Evolutionary conservation across 1,140 invertebrate species (phyloP).

Genomic region (Amphibalanus amphitrite): DNA sequence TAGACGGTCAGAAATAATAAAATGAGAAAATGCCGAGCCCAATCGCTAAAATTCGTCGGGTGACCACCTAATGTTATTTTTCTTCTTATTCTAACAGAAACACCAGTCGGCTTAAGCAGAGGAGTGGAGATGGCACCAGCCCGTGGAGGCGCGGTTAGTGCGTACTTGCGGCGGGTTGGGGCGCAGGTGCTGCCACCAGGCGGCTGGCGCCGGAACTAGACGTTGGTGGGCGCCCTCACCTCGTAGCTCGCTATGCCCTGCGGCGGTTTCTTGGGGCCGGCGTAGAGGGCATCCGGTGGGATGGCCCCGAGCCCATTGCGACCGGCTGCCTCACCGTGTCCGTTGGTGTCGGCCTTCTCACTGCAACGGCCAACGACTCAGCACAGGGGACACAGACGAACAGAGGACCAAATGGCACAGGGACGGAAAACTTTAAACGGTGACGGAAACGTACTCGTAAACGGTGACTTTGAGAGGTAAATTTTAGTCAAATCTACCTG

Average conservation of each 20-base stretch:
- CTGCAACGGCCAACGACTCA: background rate
- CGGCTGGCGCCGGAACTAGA: constrained; percentile 34
- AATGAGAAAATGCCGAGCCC: too few relatives aligned
- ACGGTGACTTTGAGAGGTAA: background rate
- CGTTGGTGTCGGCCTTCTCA: background rate
- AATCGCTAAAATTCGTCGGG: too few relatives aligned
- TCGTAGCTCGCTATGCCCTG: constrained; percentile 23
- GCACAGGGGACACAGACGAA: too few relatives aligned
- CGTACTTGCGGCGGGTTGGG: background rate
- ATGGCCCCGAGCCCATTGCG: constrained; percentile 10
- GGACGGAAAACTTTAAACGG: background rate
- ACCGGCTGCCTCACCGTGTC: constrained; percentile 7
- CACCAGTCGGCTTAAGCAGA: too few relatives aligned
- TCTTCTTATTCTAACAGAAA: too few relatives aligned
- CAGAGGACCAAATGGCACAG: background rate
- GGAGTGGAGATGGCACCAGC: too few relatives aligned
- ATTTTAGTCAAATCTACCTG: background rate
- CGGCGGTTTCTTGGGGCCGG: constrained; percentile 9
- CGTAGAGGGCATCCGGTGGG: constrained; percentile 16
- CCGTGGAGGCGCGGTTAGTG: background rate
- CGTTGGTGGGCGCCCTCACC: constrained; percentile 56
- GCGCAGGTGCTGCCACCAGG: background rate
- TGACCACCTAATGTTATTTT: too few relatives aligned
- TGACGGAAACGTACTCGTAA: background rate
- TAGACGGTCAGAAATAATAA: too few relatives aligned